Evolutionary conservation across 1,140 invertebrate species (phyloP).

Genomic region (Euwallacea fornicatus): DNA sequence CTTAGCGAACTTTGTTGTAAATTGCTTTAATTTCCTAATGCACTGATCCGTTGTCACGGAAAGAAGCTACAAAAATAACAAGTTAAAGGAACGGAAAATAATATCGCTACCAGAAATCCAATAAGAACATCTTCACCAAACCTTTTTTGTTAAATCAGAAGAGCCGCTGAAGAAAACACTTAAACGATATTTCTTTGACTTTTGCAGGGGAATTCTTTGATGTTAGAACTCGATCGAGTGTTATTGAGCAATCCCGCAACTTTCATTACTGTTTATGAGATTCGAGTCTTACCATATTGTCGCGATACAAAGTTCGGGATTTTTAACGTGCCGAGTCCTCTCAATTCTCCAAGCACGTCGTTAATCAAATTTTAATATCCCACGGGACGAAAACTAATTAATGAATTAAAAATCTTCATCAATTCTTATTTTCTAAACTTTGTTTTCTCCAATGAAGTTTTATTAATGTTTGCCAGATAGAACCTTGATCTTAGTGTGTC

Average conservation of each 20-base stretch:
- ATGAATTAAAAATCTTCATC: constrained; percentile 19
- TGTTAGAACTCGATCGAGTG: constrained; percentile 11
- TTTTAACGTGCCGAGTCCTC: not conserved
- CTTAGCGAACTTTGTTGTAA: not conserved
- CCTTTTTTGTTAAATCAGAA: constrained; percentile 14
- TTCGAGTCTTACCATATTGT: not conserved
- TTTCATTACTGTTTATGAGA: constrained; percentile 16
- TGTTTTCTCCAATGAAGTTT: constrained; percentile 15
- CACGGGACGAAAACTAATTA: constrained; percentile 29
- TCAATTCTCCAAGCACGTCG: not conserved
- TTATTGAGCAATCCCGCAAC: constrained; percentile 17
- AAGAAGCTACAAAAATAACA: constrained; percentile 10
- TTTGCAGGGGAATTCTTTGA: constrained; percentile 10
- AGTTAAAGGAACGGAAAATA: constrained; percentile 14
- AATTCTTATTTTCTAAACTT: constrained; percentile 26
- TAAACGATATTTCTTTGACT: constrained; percentile 16
- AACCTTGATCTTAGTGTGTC: not conserved
- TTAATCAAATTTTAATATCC: constrained; percentile 26
- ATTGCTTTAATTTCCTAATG: constrained; percentile 18
- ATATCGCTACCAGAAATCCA: constrained; percentile 16
- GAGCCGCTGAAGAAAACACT: constrained; percentile 16
- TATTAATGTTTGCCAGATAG: constrained; percentile 3
- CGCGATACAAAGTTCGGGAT: constrained; percentile 1
- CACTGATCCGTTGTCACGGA: constrained; percentile 8
- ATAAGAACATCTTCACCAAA: constrained; percentile 11